Percentiles rank a stretch among this genome's conserved stretches.
Conservation (phyloP, 2,888 invertebrate genomes). For the Oscheius onirici region DNA sequence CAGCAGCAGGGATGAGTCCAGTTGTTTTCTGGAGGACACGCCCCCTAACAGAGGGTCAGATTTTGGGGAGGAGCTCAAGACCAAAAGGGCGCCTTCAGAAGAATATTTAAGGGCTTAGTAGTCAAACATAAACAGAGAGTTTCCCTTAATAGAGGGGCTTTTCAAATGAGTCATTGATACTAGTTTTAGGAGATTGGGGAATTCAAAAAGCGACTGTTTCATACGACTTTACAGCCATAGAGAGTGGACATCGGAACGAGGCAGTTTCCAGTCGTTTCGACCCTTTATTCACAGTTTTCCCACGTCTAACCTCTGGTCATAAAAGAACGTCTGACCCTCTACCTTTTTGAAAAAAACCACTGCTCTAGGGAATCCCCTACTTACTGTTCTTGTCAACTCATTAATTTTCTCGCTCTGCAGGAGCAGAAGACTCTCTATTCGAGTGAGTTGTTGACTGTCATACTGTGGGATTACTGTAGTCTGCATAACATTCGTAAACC, state of each 20-base stretch:
- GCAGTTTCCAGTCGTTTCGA: too few relatives aligned
- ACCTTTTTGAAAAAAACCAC: neutral
- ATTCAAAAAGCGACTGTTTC: too few relatives aligned
- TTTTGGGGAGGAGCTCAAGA: neutral
- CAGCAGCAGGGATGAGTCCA: constrained; percentile 27
- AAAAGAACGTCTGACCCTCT: neutral
- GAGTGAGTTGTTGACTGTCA: neutral
- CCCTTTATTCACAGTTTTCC: neutral
- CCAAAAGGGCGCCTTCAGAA: neutral
- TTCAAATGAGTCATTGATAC: too few relatives aligned
- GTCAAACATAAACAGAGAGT: too few relatives aligned
- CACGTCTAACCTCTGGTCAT: neutral
- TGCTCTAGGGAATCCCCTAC: neutral
- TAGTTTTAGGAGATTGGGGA: too few relatives aligned
- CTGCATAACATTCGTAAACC: neutral
- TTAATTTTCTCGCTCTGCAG: neutral
- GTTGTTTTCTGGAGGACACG: constrained; percentile 5
- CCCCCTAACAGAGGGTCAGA: neutral
- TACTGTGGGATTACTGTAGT: neutral
- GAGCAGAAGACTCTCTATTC: constrained; percentile 21
- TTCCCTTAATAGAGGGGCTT: too few relatives aligned
- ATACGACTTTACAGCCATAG: too few relatives aligned
- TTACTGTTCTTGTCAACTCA: neutral
- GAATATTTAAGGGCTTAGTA: too few relatives aligned
- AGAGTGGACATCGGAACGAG: too few relatives aligned